These are phyloP conservation scores for Aporophyla nigra DNA, from an alignment of 2,888 invertebrate species.

Conservation along the genomic window DNA sequence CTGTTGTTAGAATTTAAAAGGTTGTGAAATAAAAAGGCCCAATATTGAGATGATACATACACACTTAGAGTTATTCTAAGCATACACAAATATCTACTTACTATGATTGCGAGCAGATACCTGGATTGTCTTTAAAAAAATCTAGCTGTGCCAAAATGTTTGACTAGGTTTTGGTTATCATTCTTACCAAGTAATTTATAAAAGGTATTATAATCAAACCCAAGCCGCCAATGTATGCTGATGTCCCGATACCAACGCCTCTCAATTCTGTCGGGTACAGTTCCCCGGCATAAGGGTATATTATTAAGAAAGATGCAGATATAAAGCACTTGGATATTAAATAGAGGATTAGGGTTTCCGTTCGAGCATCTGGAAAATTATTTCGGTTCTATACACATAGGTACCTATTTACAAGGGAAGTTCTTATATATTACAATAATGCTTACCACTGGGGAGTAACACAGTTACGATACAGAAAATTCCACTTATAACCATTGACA, in stretches of 20 bases:
- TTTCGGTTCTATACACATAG: constrained; percentile 49
- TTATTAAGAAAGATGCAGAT: constrained; percentile 97
- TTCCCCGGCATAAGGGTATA: constrained; percentile 98
- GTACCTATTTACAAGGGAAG: constrained; percentile 52
- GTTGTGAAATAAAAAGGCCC: neutral
- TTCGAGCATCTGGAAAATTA: constrained; percentile 92
- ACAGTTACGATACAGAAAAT: constrained; percentile 96
- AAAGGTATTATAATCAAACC: constrained; percentile 97
- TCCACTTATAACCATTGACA: constrained; percentile 96
- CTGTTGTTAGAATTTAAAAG: neutral
- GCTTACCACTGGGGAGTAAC: constrained; percentile 94
- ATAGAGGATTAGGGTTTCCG: constrained; percentile 94
- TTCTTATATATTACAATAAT: constrained; percentile 13
- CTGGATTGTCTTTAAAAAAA: neutral
- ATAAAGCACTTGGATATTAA: constrained; percentile 96
- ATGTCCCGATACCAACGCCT: constrained; percentile 97
- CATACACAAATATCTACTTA: constrained; percentile 14
- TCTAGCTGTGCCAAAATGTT: constrained; percentile 20
- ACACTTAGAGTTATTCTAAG: too few species aligned
- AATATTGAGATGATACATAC: neutral
- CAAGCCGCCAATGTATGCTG: constrained; percentile 97
- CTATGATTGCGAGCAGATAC: constrained; percentile 12
- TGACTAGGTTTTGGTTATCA: constrained; percentile 24
- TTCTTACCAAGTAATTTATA: constrained; percentile 96
- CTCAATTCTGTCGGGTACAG: constrained; percentile 97